These are phyloP conservation scores for Gymnoscelis rufifasciata DNA, from an alignment of 2,888 invertebrate species.

Conservation along the genomic window DNA sequence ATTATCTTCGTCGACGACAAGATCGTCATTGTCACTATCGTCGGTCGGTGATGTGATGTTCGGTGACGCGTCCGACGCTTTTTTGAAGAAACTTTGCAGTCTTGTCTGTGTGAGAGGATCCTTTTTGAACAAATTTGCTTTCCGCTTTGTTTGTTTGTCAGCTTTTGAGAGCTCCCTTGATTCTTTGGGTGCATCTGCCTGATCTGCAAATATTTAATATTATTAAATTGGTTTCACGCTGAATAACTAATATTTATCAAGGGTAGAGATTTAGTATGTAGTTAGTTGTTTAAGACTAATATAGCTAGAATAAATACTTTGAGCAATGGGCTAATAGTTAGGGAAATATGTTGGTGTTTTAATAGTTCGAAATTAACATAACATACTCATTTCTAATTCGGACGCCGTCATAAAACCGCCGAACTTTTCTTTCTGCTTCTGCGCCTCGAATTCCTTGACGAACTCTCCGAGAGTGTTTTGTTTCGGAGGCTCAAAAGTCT, in stretches of 20 bases:
- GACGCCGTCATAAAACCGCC: constrained; percentile 61
- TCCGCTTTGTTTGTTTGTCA: constrained; percentile 65
- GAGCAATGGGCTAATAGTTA: too few relatives aligned
- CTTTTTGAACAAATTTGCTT: constrained; percentile 69
- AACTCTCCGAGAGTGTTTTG: constrained; percentile 66
- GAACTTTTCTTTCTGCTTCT: constrained; percentile 39
- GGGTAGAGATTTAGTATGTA: too few relatives aligned
- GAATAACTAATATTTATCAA: too few relatives aligned
- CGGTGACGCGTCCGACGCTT: constrained; percentile 46
- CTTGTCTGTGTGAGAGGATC: constrained; percentile 72
- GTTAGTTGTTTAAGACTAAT: too few relatives aligned
- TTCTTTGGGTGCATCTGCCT: constrained; percentile 39
- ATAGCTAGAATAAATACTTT: too few relatives aligned
- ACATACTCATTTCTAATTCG: constrained; percentile 52
- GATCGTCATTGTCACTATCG: constrained; percentile 52
- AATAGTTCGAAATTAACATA: too few relatives aligned
- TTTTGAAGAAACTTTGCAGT: constrained; percentile 63
- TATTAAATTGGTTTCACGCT: too few relatives aligned
- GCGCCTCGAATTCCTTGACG: constrained; percentile 69
- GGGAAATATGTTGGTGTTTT: too few relatives aligned
- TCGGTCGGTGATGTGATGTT: constrained; percentile 37
- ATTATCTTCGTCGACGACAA: constrained; percentile 54
- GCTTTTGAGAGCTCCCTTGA: constrained; percentile 56
- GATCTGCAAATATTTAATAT: constrained; percentile 30
- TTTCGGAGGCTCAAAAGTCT: constrained; percentile 76